phyloP scores from a whole-genome alignment of 2,113 vertebrate species.

The Tricholaema leucomelas region DNA sequence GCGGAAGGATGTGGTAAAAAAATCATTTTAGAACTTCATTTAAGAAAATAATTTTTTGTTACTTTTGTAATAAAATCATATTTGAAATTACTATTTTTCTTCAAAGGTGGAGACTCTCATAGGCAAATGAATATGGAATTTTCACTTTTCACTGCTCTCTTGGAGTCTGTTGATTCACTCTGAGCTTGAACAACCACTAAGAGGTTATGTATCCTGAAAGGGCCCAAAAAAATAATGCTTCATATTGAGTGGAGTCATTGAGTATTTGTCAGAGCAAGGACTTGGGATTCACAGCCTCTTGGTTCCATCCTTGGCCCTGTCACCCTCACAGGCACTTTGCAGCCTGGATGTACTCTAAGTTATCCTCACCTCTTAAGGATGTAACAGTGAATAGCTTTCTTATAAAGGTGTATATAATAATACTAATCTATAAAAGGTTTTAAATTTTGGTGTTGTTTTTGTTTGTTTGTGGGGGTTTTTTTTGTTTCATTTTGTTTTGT shows the following conservation, averaged over 20 bases:
- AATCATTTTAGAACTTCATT: constrained; percentile 53
- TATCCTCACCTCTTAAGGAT: not conserved
- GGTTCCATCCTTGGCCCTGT: not conserved
- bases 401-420: not conserved
- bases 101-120: not conserved
- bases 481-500: too few species aligned
- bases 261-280: not conserved
- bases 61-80: constrained; percentile 20
- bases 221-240: not conserved
- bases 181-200: not conserved
- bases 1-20: constrained; percentile 67
- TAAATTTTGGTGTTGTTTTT: not conserved
- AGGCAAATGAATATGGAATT: not conserved
- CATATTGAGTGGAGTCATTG: not conserved
- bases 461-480: not conserved
- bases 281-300: not conserved
- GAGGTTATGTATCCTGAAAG: not conserved
- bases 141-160: not conserved
- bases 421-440: not conserved
- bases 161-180: not conserved
- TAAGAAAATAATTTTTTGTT: constrained; percentile 54
- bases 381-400: not conserved
- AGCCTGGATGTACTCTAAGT: not conserved
- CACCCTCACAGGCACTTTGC: not conserved
- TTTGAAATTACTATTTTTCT: constrained; percentile 35